phyloP scores from a whole-genome alignment of 2,888 invertebrate genomes.

The Orgyia antiqua region DNA sequence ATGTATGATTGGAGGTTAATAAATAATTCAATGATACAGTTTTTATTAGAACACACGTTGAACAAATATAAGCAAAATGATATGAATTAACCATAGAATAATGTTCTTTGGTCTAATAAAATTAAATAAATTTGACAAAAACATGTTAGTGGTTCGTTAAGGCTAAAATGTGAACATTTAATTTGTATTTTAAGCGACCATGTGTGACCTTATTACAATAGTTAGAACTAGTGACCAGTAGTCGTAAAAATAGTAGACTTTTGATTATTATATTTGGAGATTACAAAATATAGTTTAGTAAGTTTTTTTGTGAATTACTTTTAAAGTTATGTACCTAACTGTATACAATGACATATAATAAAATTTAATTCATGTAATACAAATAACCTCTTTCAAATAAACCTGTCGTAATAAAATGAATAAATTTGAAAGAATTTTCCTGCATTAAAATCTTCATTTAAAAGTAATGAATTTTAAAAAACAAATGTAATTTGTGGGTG shows the following conservation, averaged over 20 bases:
- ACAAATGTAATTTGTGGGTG: too few species aligned
- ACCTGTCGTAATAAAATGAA: too few species aligned
- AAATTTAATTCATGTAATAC: too few species aligned
- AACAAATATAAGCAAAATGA: constrained; percentile 20
- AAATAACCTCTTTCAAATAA: too few species aligned
- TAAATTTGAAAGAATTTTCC: too few species aligned
- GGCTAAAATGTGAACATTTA: constrained; percentile 18
- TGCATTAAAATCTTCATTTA: too few species aligned
- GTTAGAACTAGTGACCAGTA: constrained; percentile 1
- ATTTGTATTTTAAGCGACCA: constrained; percentile 23
- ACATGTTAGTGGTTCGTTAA: constrained; percentile 23
- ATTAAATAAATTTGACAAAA: constrained; percentile 39
- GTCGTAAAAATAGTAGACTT: constrained; percentile 5
- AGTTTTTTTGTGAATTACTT: too few species aligned
- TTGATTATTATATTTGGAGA: constrained; percentile 1
- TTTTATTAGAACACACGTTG: constrained; percentile 33
- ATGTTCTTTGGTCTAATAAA: constrained; percentile 37
- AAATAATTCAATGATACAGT: constrained; percentile 49
- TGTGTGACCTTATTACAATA: constrained; percentile 28
- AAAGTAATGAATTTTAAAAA: too few species aligned
- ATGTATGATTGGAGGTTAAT: constrained; percentile 29
- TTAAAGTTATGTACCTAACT: too few species aligned
- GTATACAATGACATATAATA: too few species aligned
- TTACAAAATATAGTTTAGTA: not conserved
- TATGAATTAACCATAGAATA: constrained; percentile 35